phyloP scores from a whole-genome alignment of 2,113 vertebrate genomes.

The Shinisaurus crocodilurus region DNA sequence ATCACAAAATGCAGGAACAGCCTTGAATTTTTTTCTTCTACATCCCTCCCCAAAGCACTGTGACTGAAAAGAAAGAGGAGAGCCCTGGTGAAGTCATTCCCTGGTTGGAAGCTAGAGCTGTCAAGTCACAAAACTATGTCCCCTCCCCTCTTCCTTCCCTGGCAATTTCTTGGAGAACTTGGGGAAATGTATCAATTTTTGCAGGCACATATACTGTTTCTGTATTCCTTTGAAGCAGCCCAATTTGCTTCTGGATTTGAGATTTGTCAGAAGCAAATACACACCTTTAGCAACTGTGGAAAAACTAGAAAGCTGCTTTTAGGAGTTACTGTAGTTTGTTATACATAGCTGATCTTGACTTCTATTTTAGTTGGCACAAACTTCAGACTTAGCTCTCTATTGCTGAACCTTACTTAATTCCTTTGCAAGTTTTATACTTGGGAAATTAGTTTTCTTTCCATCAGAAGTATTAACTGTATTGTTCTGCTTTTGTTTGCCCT shows the following conservation, averaged over 20 bases:
- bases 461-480: not conserved
- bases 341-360: constrained; percentile 5
- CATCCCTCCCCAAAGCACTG: not conserved
- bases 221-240: not conserved
- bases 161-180: no score
- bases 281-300: not conserved
- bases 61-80: not conserved
- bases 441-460: constrained; percentile 43
- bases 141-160: no score
- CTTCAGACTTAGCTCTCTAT: not conserved
- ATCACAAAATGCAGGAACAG: not conserved
- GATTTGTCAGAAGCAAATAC: no score
- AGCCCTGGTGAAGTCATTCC: not conserved
- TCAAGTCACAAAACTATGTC: not conserved
- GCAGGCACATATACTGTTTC: not conserved
- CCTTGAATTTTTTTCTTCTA: not conserved
- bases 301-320: not conserved
- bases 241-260: no score
- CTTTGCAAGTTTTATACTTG: not conserved
- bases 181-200: no score
- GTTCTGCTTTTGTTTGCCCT: not conserved
- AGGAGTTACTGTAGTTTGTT: not conserved
- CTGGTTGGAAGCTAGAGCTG: not conserved
- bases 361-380: not conserved
- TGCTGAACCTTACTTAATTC: not conserved